phyloP scores from a whole-genome alignment of 2,888 invertebrate genomes.

The Malthinus flaveolus region DNA sequence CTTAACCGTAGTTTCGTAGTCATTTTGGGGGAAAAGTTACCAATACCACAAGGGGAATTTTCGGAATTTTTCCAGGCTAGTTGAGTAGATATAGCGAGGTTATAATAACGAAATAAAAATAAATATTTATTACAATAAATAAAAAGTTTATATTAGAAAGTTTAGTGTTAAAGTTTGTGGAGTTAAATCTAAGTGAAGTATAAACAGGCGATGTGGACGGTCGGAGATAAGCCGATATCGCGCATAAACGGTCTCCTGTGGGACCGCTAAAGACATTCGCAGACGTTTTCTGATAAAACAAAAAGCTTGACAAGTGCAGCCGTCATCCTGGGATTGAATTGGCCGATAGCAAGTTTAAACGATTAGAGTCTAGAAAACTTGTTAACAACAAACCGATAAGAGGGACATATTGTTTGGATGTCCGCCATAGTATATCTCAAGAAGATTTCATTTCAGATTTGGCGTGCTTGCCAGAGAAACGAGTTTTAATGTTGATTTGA shows the following conservation, averaged over 20 bases:
- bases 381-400: constrained; percentile 54
- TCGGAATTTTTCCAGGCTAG: too few relatives aligned
- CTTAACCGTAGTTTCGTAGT: too few relatives aligned
- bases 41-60: too few relatives aligned
- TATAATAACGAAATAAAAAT: too few relatives aligned
- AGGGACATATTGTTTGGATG: constrained; percentile 54
- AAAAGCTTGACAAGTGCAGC: constrained; percentile 51
- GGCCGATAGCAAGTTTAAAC: constrained; percentile 47
- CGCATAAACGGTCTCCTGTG: constrained; percentile 28
- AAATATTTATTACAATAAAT: not conserved
- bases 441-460: constrained; percentile 55
- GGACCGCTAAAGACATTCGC: constrained; percentile 43
- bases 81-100: too few relatives aligned
- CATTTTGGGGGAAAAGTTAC: too few relatives aligned
- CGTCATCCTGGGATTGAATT: constrained; percentile 38
- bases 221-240: constrained; percentile 24
- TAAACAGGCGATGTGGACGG: constrained; percentile 38
- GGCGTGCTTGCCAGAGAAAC: constrained; percentile 40
- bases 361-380: constrained; percentile 53
- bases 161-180: constrained; percentile 20
- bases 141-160: constrained; percentile 10
- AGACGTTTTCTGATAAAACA: constrained; percentile 48
- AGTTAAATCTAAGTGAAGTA: constrained; percentile 27
- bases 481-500: constrained; percentile 55
- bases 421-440: constrained; percentile 50